Conservation (phyloP, 1,140 invertebrate genomes). For the Proales similis region DNA sequence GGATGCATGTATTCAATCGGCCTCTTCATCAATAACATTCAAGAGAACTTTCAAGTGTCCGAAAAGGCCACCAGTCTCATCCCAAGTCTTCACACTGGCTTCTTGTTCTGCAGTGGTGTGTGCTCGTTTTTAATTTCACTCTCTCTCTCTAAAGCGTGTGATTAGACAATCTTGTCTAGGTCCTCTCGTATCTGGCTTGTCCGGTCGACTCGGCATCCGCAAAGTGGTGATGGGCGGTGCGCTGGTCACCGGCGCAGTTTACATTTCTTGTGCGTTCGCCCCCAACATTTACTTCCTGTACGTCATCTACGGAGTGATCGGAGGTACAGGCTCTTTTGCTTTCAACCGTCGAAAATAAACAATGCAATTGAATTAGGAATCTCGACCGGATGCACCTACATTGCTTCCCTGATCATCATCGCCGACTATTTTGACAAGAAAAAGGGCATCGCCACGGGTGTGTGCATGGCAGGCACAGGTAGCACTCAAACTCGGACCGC, state of each 20-base stretch:
- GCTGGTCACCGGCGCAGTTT: conserved; percentile 65
- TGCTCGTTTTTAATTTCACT: not conserved
- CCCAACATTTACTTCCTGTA: conserved; percentile 68
- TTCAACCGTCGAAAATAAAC: too few species aligned
- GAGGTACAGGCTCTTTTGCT: conserved; percentile 43
- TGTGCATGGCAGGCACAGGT: conserved; percentile 58
- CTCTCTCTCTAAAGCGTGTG: too few species aligned
- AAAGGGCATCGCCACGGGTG: conserved; percentile 80
- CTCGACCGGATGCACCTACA: conserved; percentile 15
- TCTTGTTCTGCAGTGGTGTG: conserved; percentile 23
- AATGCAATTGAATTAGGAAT: too few species aligned
- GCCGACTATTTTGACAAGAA: conserved; percentile 87
- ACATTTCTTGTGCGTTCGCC: conserved; percentile 70
- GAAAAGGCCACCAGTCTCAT: conserved; percentile 10
- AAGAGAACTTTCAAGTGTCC: not conserved
- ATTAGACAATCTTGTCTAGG: too few species aligned
- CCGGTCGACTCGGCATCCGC: conserved; percentile 78
- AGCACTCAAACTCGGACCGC: not conserved
- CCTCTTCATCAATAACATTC: conserved; percentile 1
- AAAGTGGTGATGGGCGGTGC: conserved; percentile 75
- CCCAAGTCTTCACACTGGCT: conserved; percentile 23
- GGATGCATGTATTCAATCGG: conserved; percentile 27
- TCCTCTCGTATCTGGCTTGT: conserved; percentile 78
- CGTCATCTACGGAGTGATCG: conserved; percentile 70
- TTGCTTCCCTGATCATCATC: conserved; percentile 69